Conservation (phyloP, 2,888 invertebrate genomes). For the Dryococelus australis region DNA sequence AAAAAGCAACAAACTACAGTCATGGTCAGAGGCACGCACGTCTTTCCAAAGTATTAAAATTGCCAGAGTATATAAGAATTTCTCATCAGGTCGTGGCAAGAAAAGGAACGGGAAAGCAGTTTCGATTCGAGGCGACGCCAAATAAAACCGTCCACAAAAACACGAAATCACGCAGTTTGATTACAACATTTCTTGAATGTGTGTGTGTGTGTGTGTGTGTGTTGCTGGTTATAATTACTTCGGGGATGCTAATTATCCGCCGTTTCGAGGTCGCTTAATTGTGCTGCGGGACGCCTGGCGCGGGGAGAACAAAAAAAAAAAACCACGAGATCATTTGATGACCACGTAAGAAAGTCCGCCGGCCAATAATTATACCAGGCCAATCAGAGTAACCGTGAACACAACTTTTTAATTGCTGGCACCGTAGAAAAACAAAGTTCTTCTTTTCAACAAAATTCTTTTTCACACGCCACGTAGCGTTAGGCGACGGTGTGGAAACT, state of each 20-base stretch:
- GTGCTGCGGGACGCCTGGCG: background rate
- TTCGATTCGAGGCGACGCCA: background rate
- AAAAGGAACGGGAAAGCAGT: background rate
- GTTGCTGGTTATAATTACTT: constrained; percentile 24
- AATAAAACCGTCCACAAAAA: constrained; percentile 7
- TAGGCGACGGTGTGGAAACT: background rate
- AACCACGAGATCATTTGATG: background rate
- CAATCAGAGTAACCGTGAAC: constrained; percentile 29
- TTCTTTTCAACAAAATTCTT: constrained; percentile 13
- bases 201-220: background rate
- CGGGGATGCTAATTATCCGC: constrained; percentile 25
- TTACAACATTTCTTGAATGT: background rate
- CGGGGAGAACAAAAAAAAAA: background rate
- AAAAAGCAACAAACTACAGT: too few species aligned
- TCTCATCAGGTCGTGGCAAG: background rate
- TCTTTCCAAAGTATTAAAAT: too few species aligned
- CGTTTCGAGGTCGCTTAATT: constrained; percentile 17
- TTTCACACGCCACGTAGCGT: background rate
- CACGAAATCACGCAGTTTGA: constrained; percentile 25
- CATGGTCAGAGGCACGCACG: too few species aligned
- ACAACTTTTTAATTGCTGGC: constrained; percentile 36
- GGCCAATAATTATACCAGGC: constrained; percentile 19
- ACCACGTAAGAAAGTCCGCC: constrained; percentile 16
- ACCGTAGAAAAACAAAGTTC: constrained; percentile 34
- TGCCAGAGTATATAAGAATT: background rate